Base-by-base conservation (phyloP, 2,888 invertebrate genomes). In the Leptopilina myrica region DNA sequence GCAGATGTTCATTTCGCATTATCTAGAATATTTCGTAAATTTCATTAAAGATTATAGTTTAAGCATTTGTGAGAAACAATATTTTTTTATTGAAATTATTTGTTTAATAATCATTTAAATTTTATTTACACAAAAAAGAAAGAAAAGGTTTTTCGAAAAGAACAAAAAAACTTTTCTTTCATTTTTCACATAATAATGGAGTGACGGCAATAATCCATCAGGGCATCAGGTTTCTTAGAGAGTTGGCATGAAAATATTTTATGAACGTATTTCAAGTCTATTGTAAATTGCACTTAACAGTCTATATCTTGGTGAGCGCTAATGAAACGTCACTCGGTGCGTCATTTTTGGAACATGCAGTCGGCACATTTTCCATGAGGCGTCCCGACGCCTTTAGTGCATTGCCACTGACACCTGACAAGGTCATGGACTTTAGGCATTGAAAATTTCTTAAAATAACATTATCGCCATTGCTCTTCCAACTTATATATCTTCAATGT, bases 291-390 rank as follows among this genome's bases (percentile, higher is more conserved):
- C 59, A 62, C 62, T 62, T 62, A 62, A 62, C 15, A 62, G 62
- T 62, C 62, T 62, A 62, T 15, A 62, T 62, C 62, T 62, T 20
- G 76, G 46, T 6, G 69, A 79, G 87, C 86, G 87, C 87, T 89
- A 89, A 89, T 87, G 88, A 88, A 88, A 85, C 87, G 87, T 88
- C 88, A 87, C 86, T 87, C 88, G 85, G 79, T 86, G 85, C 85
- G 86, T 88, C 88, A 87, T 85, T 84, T 86, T 86, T 80, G 80
- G 83, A 76, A 80, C 80, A 78, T 76, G 62, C 75, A 80, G 79
- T 77, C 79, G 81, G 83, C 82, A 82, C 80, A 80, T 78, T 82
- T 76, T 76, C 80, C 81, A 77, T 76, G 79, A 79, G 76, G 79
- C 83, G 80, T 83, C 82, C 76, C 80, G 81, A 84, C 81, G 79